Percentiles rank a stretch among this genome's conserved stretches.
Evolutionary conservation across 2,888 invertebrate genomes (phyloP).

Genomic region (Phoronis australis): DNA sequence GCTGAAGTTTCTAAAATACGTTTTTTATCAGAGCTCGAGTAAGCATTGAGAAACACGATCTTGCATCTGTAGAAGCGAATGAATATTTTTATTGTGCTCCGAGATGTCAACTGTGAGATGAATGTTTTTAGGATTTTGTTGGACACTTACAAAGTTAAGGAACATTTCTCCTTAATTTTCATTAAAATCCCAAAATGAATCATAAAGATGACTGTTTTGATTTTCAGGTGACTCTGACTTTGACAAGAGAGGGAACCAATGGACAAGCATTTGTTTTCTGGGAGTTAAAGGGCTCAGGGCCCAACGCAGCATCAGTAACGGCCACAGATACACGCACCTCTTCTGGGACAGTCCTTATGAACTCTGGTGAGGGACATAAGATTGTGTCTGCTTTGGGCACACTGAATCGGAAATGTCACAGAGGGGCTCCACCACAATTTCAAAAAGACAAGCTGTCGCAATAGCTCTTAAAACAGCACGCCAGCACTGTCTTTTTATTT

Average conservation of each 20-base stretch:
- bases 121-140: background rate
- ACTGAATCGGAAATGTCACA: no score
- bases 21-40: background rate
- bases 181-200: no score
- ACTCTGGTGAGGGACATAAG: constrained; percentile 37
- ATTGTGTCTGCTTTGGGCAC: no score
- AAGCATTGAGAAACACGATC: no score
- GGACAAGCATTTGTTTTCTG: constrained; percentile 39
- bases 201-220: background rate
- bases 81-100: no score
- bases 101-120: background rate
- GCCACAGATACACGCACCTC: constrained; percentile 26
- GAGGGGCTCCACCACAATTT: no score
- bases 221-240: constrained; percentile 25
- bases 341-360: constrained; percentile 30
- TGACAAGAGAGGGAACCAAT: constrained; percentile 43
- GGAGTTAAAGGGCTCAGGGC: constrained; percentile 27
- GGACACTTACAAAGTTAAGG: no score
- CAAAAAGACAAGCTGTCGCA: no score
- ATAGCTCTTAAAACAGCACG: no score
- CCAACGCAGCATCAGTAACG: constrained; percentile 24
- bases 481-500: no score
- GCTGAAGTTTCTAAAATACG: background rate
- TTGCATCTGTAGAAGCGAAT: no score
- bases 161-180: no score